phyloP scores from a whole-genome alignment of 2,888 invertebrate genomes.

The Allophyes oxyacanthae region DNA sequence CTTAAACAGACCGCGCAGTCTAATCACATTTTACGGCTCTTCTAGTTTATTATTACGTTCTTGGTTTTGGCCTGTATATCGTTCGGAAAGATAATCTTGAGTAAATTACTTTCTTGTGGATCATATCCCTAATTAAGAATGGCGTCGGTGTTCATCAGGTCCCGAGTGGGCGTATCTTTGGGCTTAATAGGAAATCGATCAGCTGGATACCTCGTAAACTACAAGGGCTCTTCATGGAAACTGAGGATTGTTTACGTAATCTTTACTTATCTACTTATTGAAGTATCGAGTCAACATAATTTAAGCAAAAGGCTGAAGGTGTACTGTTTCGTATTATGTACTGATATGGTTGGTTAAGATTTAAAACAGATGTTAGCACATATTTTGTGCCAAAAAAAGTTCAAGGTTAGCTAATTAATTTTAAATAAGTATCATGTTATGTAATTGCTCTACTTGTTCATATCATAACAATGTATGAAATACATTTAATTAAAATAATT shows the following conservation, averaged over 20 bases:
- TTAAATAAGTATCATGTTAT: constrained; percentile 23
- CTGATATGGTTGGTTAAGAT: no score
- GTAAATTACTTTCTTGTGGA: constrained; percentile 82
- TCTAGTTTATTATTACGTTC: constrained; percentile 63
- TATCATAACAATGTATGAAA: constrained; percentile 7
- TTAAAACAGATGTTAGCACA: no score
- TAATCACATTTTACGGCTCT: constrained; percentile 54
- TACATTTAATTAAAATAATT: constrained; percentile 16
- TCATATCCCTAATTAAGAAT: constrained; percentile 83
- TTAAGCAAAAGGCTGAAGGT: neutral
- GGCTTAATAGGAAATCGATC: constrained; percentile 78
- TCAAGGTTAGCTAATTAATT: constrained; percentile 31
- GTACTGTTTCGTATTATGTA: constrained; percentile 3
- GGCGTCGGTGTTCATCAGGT: constrained; percentile 68
- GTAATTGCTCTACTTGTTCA: constrained; percentile 27
- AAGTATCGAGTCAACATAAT: constrained; percentile 6
- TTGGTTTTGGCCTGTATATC: constrained; percentile 60
- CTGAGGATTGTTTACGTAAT: constrained; percentile 22
- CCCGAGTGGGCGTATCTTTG: constrained; percentile 65
- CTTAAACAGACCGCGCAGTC: constrained; percentile 12
- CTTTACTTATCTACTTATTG: constrained; percentile 1
- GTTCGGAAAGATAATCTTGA: constrained; percentile 69
- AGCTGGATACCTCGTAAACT: constrained; percentile 58
- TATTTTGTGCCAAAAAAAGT: constrained; percentile 20
- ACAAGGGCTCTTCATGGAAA: constrained; percentile 30